Evolutionary conservation across 1,140 invertebrate species (phyloP), one percentile per base, ranked within the genome.

Genomic region (Trichonephila clavipes): DNA sequence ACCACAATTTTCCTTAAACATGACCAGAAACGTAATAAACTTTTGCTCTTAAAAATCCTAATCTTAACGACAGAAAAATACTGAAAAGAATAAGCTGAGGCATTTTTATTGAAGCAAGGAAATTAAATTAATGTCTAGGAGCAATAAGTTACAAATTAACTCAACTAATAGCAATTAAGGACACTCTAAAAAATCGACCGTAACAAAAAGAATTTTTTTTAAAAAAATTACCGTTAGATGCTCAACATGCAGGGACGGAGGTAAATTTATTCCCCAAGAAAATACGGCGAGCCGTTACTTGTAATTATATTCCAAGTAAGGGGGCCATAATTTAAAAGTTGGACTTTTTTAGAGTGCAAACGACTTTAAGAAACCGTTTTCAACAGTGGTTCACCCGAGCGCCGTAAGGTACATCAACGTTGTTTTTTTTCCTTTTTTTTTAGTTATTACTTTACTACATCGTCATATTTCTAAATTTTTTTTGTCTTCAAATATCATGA

Each of bases 121-220:
- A 90, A 90, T 90, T 90, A 90, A 90, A 90, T 82, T 90, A 90
- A 77, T 81, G 58, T 62, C 58, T 58, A 19, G 44, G 44, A 82
- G 89, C 89, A 81, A 82, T 90, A 82, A 82, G 69, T 90, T 82
- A 90, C 72, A 90, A 90, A 90, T 90, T 90, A 90, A 82, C 69
- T 59, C 24, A 14, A 90, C 66, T 90, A 90, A 77, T 81, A 90
- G 89, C 72, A 90, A 90, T 90, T 90, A 90, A 82, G 69, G 51
- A 90, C 51, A 81, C 34, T 28, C 69, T 62, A 34, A 81, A 90
- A 81, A 77, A 81, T 59, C 77, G 21, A 19, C 44, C 44, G 72
- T 28, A 19, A 90, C 21, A 77, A 81, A 88, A 90, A 59, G 21
- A 58, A 58, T 6, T 40, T 40, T 40, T 40, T 40, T 40, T 16